phyloP scores from a whole-genome alignment of 2,797 vertebrate genomes.

The Takifugu ocellatus region DNA sequence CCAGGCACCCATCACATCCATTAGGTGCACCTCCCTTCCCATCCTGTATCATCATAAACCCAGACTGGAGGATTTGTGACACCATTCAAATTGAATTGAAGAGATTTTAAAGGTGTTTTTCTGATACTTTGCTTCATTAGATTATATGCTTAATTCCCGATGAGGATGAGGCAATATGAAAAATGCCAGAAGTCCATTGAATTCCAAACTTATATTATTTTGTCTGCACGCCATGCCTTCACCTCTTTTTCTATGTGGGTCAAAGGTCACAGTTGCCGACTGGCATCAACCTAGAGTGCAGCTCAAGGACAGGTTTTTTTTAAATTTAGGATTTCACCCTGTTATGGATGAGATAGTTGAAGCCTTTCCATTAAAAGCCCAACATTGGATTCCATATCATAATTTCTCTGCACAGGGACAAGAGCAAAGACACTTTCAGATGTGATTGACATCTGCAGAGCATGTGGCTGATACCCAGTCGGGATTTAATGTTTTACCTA shows the following conservation, averaged over 20 bases:
- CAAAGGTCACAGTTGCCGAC: conserved; percentile 1
- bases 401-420: conserved; percentile 25
- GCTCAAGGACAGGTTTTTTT: conserved; percentile 7
- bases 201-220: conserved; percentile 24
- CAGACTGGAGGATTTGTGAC: conserved; percentile 56
- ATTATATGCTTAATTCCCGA: conserved; percentile 30
- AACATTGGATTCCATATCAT: conserved; percentile 34
- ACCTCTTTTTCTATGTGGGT: conserved; percentile 10
- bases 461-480: conserved; percentile 2
- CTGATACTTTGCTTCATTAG: conserved; percentile 54
- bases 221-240: neutral
- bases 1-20: conserved; percentile 47
- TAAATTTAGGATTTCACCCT: neutral
- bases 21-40: conserved; percentile 49
- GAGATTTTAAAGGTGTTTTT: conserved; percentile 62
- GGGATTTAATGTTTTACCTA: conserved; percentile 3
- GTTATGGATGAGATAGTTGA: conserved; percentile 9
- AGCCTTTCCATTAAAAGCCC: conserved; percentile 5
- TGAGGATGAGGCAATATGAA: conserved; percentile 11
- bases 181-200: conserved; percentile 18
- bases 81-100: conserved; percentile 50
- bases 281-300: neutral
- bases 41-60: conserved; percentile 56
- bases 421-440: conserved; percentile 9
- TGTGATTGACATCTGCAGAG: conserved; percentile 6